Conservation (phyloP, 2,113 vertebrate species). For the Phasianus colchicus region DNA sequence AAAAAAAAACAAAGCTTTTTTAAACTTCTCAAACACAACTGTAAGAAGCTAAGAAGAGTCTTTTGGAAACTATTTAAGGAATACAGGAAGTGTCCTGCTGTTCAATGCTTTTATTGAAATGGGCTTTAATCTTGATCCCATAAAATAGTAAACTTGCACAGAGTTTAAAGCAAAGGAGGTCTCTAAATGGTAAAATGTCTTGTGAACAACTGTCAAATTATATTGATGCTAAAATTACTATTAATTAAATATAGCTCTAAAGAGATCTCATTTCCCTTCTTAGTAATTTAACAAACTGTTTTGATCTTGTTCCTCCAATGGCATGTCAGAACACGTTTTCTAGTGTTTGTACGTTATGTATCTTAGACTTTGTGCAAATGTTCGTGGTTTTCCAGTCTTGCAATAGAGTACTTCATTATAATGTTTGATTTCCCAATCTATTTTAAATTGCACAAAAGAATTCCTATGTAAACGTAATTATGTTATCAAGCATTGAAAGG, state of each 20-base stretch:
- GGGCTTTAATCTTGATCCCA: not conserved
- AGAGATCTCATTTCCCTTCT: not conserved
- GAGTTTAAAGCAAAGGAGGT: not conserved
- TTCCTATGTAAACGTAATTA: not conserved
- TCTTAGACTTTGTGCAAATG: not conserved
- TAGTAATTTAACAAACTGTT: not conserved
- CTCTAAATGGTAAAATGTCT: not conserved
- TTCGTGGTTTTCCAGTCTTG: not conserved
- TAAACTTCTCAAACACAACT: not conserved
- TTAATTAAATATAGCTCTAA: not conserved
- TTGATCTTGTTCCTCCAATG: not conserved
- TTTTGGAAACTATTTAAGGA: not conserved
- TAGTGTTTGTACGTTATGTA: not conserved
- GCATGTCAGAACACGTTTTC: not conserved
- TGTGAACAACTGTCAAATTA: not conserved
- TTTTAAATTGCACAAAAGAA: not conserved
- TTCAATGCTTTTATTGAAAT: slow-evolving; percentile 25
- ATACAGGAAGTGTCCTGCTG: not conserved
- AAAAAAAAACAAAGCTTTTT: not conserved
- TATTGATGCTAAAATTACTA: not conserved
- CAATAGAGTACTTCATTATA: not conserved
- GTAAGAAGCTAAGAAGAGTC: not conserved
- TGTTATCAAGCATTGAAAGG: not conserved
- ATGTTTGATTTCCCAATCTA: not conserved
- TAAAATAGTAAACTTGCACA: not conserved